Base-by-base conservation (phyloP, 2,113 vertebrate genomes). In the Irena cyanogastra region DNA sequence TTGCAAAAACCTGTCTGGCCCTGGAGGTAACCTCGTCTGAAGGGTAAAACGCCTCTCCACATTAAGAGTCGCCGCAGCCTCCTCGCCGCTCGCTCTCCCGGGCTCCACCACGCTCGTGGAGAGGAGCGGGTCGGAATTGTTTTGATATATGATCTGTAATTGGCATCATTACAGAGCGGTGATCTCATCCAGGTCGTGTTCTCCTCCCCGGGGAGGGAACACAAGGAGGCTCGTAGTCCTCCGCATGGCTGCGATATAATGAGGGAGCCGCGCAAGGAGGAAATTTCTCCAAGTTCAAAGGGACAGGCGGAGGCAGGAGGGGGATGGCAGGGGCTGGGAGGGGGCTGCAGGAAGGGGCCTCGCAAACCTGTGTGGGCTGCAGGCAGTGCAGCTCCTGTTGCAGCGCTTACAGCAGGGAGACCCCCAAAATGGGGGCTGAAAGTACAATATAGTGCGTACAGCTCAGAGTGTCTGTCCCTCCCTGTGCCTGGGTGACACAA, bases 91-190 rank as follows among this genome's bases (percentile, higher is more conserved):
- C 21, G 4, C 83, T 91, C 80, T 93, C 80, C 86, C 9, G 52
- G 0, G 4, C 91, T 75, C 47, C 24, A 3, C 63, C 63, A 39
- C 16, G 37, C 94, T 91, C 37, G 45, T 13, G 47, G 91, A 74
- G 90, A 93, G 93, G 94, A 96, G 87, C 53, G 13, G 90, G 90
- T 91, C 56, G 50, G 91, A 76, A 96, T 91, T 97, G 96, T 97
- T 97, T 97, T 98, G 97, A 97, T 97, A 97, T 94, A 95, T 91
- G 97, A 97, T 96, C 96, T 94, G 76, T 97, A 97, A 97, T 89
- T 97, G 97, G 97, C 97, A 95, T 96, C 97, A 85, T 97, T 97
- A 97, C 95, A 94, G 94, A 96, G 83, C 2, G 20, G 90, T 98
- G 97, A 98, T 96, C 97, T 98, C 98, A 98, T 97, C 94, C 94